Evolutionary conservation across 2,113 vertebrate species (phyloP), one percentile per base, ranked within the genome.

Genomic region (Charadrius vociferus): DNA sequence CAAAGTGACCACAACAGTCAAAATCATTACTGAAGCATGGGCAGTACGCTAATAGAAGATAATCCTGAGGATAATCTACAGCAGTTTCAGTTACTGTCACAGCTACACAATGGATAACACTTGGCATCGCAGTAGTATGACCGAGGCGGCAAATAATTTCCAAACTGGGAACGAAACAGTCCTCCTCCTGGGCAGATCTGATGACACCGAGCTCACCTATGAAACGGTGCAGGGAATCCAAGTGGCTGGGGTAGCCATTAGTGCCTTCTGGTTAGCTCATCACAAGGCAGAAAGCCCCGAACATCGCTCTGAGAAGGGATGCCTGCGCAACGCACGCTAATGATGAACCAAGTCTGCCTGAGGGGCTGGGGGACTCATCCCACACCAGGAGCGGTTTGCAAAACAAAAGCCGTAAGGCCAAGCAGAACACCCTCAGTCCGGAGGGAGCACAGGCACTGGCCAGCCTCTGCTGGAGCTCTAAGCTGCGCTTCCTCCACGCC

Each of bases 181-280:
- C 8, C 66, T 77, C 8, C 71, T 52, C 63, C 43, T 3, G 29
- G 45, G 36, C 36, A 80, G 73, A 39, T 59, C 50, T 41, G 32
- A 72, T 2, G 4, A 32, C 23, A 45, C 27, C 17, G 58, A 2
- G 63, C 34, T 94, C 74, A 43, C 56, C 82, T 68, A 45, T 5
- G 52, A 45, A 93, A 61, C 1, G 0, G 24, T 27, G 27, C 77
- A 62, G 36, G 0, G 10, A 30, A 72, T 53, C 32, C 62, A 50
- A 80, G 81, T 1, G 53, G 61, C 91, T 94, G 96, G 24, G 19
- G 74, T 4, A 95, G 84, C 66, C 49, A 91, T 95, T 80, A 95
- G 73, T 6, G 41, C 80, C 68, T 89, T 91, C 96, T 96, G 96
- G 62, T 94, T 94, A 43, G 74, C 78, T 96, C 96, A 93, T 97